Evolutionary conservation across 2,888 invertebrate genomes (phyloP), one percentile per base, ranked within the genome.

Genomic region (Drosophila parthenogenetica): DNA sequence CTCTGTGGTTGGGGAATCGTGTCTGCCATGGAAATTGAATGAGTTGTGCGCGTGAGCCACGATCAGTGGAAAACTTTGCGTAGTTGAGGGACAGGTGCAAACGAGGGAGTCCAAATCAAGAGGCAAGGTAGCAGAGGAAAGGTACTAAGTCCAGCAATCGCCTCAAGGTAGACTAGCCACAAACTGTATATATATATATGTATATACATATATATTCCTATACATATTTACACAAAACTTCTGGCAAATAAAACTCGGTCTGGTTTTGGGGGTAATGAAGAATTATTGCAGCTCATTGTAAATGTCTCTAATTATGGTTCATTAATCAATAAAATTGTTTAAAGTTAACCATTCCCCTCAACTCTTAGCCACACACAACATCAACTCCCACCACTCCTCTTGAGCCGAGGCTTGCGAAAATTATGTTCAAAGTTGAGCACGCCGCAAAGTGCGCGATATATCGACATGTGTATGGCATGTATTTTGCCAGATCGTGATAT

Each of bases 291-390:
- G 87, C 84, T 81, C 87, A 88, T 83, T 89, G 89, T 89, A 90
- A 91, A 90, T 86, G 90, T 91, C 90, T 92, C 92, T 91, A 91
- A 92, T 92, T 92, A 92, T 90, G 90, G 89, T 87, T 89, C 92
- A 92, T 92, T 92, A 91, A 92, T 92, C 91, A 92, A 92, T 91
- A 88, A 91, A 91, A 91, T 91, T 90, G 90, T 90, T 90, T 89
- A 87, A 81, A 46, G 63, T 55, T 59, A 70, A 35, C 57, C 37
- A 14, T 35, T 37, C 14, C 19, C 42, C 40, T 22, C 25, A 11
- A 7, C 40, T 14, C 59, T 13, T 16, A 29, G 8, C 16, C 0
- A 11, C 11, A 14, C 16, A 29, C 53, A 17, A 16, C 1, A n/a
- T 7, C 13, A 35, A 35, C 35, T 13, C 35, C 35, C 35, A 35